Conservation (phyloP, 1,140 invertebrate genomes). For the Saccostrea glomerata region DNA sequence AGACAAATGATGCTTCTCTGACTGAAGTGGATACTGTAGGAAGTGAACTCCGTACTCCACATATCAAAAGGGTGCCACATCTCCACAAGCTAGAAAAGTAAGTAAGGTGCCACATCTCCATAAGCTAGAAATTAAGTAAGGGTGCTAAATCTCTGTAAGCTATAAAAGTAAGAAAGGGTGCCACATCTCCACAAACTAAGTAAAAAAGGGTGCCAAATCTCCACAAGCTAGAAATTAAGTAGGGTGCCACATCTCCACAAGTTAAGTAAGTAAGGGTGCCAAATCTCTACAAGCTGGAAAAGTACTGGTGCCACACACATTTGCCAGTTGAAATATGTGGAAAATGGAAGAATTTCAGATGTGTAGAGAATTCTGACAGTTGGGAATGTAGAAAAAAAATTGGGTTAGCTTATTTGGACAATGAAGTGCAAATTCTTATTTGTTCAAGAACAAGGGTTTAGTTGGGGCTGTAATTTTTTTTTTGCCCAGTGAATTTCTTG, state of each 20-base stretch:
- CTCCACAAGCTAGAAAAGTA: constrained; percentile 30
- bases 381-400: not conserved
- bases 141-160: not conserved
- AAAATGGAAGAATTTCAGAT: not conserved
- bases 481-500: no score
- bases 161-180: not conserved
- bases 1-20: not conserved
- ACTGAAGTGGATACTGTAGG: constrained; percentile 9
- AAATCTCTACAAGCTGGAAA: not conserved
- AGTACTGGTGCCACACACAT: not conserved
- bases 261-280: not conserved
- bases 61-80: constrained; percentile 29
- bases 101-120: not conserved
- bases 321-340: not conserved
- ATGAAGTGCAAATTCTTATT: no score
- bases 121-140: not conserved
- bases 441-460: no score
- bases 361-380: not conserved
- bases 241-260: not conserved
- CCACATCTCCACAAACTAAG: constrained; percentile 9
- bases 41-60: constrained; percentile 22
- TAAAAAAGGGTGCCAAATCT: not conserved
- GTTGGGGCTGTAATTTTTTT: no score
- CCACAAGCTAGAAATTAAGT: not conserved
- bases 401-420: no score